These are phyloP conservation scores for Epistrophe eligans DNA, from an alignment of 2,888 invertebrate species.

Conservation along the genomic window DNA sequence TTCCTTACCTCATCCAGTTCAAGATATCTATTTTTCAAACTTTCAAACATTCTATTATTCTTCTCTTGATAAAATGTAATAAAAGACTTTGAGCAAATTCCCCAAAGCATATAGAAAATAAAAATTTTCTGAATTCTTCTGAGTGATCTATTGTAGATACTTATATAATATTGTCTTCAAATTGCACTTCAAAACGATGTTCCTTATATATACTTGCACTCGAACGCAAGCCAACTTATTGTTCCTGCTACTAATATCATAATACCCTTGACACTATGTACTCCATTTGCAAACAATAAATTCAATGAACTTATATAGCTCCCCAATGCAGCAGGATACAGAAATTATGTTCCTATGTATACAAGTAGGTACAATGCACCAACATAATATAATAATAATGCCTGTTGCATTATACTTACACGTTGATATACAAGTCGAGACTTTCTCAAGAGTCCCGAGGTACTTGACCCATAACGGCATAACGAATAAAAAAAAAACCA, in stretches of 20 bases:
- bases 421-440: constrained; percentile 43
- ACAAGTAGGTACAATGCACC: not conserved
- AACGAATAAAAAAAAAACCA: constrained; percentile 6
- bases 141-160: not conserved
- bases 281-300: constrained; percentile 52
- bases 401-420: constrained; percentile 40
- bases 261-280: constrained; percentile 34
- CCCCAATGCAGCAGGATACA: not conserved
- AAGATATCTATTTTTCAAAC: constrained; percentile 15
- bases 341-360: not conserved
- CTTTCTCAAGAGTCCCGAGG: constrained; percentile 45
- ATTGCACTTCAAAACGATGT: not conserved
- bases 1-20: not conserved
- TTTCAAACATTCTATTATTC: not conserved
- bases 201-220: not conserved
- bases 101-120: not conserved
- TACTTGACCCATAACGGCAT: constrained; percentile 50
- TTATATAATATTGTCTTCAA: not conserved
- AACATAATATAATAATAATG: not conserved
- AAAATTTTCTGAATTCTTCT: not conserved
- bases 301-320: constrained; percentile 9
- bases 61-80: not conserved
- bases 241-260: constrained; percentile 7
- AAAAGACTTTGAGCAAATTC: constrained; percentile 2
- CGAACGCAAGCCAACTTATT: constrained; percentile 13